Evolutionary conservation across 1,140 invertebrate species (phyloP), one percentile per base, ranked within the genome.

Genomic region (Antheraea pernyi): DNA sequence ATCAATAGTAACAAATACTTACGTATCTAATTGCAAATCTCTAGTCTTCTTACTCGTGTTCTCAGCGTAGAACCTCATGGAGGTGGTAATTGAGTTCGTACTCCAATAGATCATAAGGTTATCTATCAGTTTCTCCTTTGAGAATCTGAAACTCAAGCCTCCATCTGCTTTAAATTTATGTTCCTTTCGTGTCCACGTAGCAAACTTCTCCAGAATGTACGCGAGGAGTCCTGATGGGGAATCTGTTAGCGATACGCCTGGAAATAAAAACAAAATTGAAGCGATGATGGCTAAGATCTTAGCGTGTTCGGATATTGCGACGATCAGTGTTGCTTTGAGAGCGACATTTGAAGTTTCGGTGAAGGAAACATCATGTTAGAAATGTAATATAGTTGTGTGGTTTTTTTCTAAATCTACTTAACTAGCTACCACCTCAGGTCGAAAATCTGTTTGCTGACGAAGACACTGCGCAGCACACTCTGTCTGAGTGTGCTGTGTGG

Each of bases 21-120:
- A 88, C 85, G 65, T 78, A 11, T 95, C 94, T 7, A 94, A 72
- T 10, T 86, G 77, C 46, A 94, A 71, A 0, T 66, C 75, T 0
- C 83, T 68, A 16, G 93, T 82, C 0, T 80, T 83, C 13, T 83
- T 83, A 16, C 68, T 93, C 58, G 95, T 93, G 0, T 79, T 85
- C 85, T 98, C 97, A 19, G 96, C 91, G 74, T 98, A 98, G 9
- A 97, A 88, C 69, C 97, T 92, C 82, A 95, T 91, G 1, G 96
- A 97, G 0, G 96, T 96, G 0, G 96, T 96, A 3, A 97, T 96
- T 0, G 95, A 95, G 70, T 95, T 95, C 0, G 95, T 96, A 0
- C 95, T 81, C 95, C 97, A 99, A 83, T 98, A 99, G 65, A 98
- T 88, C 96, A 98, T 98, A 0, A 98, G 81, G 80, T 98, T 98